phyloP scores from a whole-genome alignment of 2,797 vertebrate genomes.

The Falco novaeseelandiae region DNA sequence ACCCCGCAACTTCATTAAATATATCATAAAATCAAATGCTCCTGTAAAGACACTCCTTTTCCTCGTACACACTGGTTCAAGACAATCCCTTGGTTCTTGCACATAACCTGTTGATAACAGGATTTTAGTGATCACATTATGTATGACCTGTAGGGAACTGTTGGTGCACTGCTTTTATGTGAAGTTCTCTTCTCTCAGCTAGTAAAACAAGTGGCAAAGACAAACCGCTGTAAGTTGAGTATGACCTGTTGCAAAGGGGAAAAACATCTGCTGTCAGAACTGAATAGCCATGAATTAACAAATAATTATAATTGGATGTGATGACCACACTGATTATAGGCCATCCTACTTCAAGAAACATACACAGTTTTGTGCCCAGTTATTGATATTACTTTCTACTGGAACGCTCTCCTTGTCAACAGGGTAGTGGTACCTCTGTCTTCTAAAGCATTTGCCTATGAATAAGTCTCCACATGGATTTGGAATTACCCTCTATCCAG shows the following conservation, averaged over 20 bases:
- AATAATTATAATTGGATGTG: not conserved
- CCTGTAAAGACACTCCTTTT: not conserved
- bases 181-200: not conserved
- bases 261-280: not conserved
- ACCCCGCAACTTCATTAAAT: not conserved
- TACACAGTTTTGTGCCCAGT: not conserved
- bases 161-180: not conserved
- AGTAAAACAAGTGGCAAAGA: not conserved
- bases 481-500: not conserved
- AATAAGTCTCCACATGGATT: not conserved
- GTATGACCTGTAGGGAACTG: not conserved
- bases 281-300: not conserved
- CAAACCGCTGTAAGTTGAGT: not conserved
- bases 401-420: not conserved
- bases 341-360: not conserved
- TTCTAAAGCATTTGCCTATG: not conserved
- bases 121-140: not conserved
- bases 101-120: not conserved
- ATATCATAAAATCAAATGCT: not conserved
- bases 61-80: not conserved
- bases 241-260: not conserved
- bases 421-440: not conserved
- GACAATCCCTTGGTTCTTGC: not conserved
- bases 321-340: fast-evolving
- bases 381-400: not conserved